Percentiles rank a stretch among this genome's conserved stretches.
Conservation (phyloP, 2,113 vertebrate genomes). For the Scalopus aquaticus region DNA sequence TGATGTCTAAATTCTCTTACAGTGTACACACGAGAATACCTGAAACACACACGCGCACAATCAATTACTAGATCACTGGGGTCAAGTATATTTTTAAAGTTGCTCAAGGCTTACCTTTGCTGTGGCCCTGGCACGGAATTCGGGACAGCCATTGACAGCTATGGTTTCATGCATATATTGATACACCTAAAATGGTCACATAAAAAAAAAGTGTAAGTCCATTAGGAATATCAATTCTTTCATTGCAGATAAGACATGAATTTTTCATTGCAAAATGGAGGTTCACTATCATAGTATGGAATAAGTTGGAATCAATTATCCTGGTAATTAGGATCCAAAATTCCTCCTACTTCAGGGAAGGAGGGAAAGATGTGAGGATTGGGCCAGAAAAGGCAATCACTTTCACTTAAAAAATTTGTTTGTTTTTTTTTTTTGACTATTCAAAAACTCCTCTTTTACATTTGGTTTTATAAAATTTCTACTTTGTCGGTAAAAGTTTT, state of each 20-base stretch:
- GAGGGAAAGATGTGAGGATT: neutral
- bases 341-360: neutral
- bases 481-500: neutral
- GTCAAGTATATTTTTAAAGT: conserved; percentile 80
- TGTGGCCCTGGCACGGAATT: conserved; percentile 98
- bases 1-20: conserved; percentile 93
- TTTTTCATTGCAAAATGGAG: neutral
- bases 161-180: conserved; percentile 99
- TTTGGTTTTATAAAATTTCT: neutral
- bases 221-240: conserved; percentile 37
- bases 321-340: neutral
- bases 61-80: conserved; percentile 88
- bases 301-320: neutral
- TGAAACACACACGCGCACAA: conserved; percentile 91
- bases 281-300: neutral
- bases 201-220: conserved; percentile 78
- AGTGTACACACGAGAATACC: conserved; percentile 92
- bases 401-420: conserved; percentile 14
- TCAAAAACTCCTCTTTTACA: neutral
- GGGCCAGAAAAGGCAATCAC: neutral
- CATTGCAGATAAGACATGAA: conserved; percentile 42
- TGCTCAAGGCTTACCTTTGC: conserved; percentile 93
- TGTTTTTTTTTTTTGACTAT: neutral
- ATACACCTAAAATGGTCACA: conserved; percentile 93
- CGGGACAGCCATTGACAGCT: conserved; percentile 97